Conservation (phyloP, 30 jellyfish, hydroid and myxozoan species). For the Aurelia sp. region DNA sequence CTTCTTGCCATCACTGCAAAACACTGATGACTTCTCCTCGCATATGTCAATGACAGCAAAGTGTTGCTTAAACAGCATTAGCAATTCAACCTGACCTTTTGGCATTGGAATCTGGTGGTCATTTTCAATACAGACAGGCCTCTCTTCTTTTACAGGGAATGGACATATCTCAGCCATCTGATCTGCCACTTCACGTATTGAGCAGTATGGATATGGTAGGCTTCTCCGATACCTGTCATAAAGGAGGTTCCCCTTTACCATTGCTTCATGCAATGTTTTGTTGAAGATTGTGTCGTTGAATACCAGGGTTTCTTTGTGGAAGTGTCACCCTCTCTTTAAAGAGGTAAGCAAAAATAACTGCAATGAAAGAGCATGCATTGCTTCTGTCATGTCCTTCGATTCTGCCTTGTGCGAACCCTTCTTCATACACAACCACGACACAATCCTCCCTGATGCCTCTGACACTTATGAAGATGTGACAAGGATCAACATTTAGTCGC, state of each 20-base stretch:
- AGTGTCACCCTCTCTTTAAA: background rate
- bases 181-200: background rate
- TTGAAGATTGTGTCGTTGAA: background rate
- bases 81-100: background rate
- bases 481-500: background rate
- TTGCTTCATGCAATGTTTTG: background rate
- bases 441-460: background rate
- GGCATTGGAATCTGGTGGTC: background rate
- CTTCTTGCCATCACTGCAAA: no score
- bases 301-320: background rate
- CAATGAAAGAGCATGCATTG: conserved; percentile 7
- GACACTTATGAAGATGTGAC: background rate
- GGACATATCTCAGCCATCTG: no score
- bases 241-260: background rate
- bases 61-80: background rate
- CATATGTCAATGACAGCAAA: background rate
- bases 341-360: background rate
- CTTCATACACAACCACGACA: background rate
- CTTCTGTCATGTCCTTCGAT: background rate
- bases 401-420: background rate
- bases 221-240: conserved; percentile 3
- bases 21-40: no score
- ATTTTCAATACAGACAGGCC: background rate
- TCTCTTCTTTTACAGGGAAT: background rate
- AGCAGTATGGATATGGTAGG: conserved; percentile 4